phyloP scores from a whole-genome alignment of 2,113 vertebrate species.

The Hyla sarda region DNA sequence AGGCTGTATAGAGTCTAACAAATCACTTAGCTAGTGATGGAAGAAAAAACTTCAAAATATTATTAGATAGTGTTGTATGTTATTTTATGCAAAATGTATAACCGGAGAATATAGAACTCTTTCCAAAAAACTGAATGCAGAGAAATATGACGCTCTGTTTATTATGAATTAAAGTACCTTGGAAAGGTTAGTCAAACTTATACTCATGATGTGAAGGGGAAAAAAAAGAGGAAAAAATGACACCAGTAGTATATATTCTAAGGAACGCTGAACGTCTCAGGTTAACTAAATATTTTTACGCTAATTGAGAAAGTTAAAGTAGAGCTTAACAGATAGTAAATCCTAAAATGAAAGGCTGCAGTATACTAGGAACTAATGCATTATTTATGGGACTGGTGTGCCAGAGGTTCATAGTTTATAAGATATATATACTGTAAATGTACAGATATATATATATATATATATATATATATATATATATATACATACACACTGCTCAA shows the following conservation, averaged over 20 bases:
- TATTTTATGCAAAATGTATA: constrained; percentile 17
- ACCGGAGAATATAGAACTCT: constrained; percentile 14
- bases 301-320: constrained; percentile 24
- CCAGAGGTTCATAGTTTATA: not conserved
- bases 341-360: constrained; percentile 23
- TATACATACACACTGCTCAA: too few species aligned
- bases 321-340: constrained; percentile 33
- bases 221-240: constrained; percentile 26
- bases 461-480: too few species aligned
- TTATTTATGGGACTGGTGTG: not conserved
- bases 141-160: constrained; percentile 8
- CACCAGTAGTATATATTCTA: not conserved
- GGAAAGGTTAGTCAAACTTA: constrained; percentile 39
- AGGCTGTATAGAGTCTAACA: not conserved
- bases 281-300: constrained; percentile 46
- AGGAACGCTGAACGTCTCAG: not conserved
- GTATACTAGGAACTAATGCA: constrained; percentile 25
- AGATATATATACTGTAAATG: not conserved
- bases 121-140: not conserved
- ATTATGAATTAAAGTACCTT: constrained; percentile 19
- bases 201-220: constrained; percentile 1
- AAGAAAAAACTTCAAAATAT: not conserved
- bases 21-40: not conserved
- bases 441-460: too few species aligned
- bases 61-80: not conserved